These are phyloP conservation scores for Periplaneta americana DNA, from an alignment of 1,140 invertebrate genomes.

Conservation along the genomic window DNA sequence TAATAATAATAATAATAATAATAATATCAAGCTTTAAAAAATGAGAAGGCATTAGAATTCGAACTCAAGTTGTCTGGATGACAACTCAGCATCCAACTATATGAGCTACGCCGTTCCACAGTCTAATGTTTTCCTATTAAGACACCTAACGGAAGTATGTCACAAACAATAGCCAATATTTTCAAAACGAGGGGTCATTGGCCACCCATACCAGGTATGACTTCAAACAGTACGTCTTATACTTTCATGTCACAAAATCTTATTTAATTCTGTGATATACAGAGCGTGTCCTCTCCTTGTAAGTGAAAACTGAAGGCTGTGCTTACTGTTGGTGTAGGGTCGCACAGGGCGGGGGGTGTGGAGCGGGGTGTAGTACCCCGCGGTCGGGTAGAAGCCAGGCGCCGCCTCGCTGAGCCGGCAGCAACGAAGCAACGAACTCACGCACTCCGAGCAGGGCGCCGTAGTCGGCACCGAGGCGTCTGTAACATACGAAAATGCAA, in stretches of 20 bases:
- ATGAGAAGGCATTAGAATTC: too few relatives aligned
- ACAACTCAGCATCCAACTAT: too few relatives aligned
- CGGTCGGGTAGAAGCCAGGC: background rate
- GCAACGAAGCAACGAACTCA: constrained; percentile 13
- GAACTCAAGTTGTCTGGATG: too few relatives aligned
- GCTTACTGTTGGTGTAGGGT: constrained; percentile 14
- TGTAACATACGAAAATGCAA: background rate
- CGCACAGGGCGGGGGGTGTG: constrained; percentile 9
- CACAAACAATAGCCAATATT: too few relatives aligned
- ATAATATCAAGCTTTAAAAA: too few relatives aligned
- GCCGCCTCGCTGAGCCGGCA: background rate
- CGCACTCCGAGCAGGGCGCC: constrained; percentile 11
- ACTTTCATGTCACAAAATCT: too few relatives aligned
- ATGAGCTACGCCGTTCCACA: background rate
- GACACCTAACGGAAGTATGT: background rate
- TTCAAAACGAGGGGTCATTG: too few relatives aligned
- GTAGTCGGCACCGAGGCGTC: background rate
- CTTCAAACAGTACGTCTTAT: too few relatives aligned
- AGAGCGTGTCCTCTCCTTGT: too few relatives aligned
- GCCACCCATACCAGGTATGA: too few relatives aligned
- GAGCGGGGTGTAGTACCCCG: constrained; percentile 8
- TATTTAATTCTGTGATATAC: too few relatives aligned
- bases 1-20: background rate
- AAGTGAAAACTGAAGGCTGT: background rate
- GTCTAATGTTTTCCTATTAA: background rate